Evolutionary conservation across 2,888 invertebrate species (phyloP).

Genomic region (Leptinotarsa rubiginosa): DNA sequence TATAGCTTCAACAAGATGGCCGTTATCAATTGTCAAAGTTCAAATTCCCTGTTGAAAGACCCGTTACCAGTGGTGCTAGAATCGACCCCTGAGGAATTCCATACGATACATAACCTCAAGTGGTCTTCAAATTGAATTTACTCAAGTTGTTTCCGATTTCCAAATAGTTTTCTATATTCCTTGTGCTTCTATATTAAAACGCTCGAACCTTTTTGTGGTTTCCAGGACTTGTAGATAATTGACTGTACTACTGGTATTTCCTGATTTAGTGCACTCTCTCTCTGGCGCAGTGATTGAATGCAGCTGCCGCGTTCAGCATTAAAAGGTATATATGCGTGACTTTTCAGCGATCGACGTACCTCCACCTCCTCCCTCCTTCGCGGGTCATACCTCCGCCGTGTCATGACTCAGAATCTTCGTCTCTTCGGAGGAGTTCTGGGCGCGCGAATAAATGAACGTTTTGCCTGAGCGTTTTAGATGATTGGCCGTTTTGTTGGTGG

Average conservation of each 20-base stretch:
- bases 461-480: conserved; percentile 1
- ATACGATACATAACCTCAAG: no score
- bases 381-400: conserved; percentile 23
- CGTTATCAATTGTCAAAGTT: no score
- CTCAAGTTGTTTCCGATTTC: no score
- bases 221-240: no score
- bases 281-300: conserved; percentile 37
- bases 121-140: no score
- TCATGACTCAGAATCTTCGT: conserved; percentile 36
- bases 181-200: no score
- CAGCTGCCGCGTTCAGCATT: conserved; percentile 45
- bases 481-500: conserved; percentile 12
- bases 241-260: neutral
- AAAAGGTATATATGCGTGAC: conserved; percentile 51
- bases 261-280: conserved; percentile 27
- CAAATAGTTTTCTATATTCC: no score
- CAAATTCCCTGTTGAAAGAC: no score
- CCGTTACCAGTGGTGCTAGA: no score
- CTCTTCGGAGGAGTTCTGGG: conserved; percentile 20
- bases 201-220: no score
- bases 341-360: conserved; percentile 36
- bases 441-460: conserved; percentile 11
- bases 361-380: conserved; percentile 39
- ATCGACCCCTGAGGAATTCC: no score
- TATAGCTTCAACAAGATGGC: no score